Base-by-base conservation (phyloP, 2,797 vertebrate species). In the Pipistrellus pipistrellus region DNA sequence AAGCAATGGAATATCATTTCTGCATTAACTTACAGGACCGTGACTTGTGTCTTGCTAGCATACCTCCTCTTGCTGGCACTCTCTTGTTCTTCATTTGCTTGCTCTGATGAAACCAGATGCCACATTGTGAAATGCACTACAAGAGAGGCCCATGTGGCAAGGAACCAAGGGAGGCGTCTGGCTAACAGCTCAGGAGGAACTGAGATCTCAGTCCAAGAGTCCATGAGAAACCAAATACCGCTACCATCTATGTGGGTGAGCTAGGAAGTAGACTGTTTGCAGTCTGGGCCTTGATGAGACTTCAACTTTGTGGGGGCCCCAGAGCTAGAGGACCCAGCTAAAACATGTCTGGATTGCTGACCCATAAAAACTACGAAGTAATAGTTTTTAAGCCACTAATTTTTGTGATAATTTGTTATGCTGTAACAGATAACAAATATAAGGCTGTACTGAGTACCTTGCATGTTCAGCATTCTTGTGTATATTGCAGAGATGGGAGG, bases 141-240 rank as follows among this genome's bases (percentile, higher is more conserved):
- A 71, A 57, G 35, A 68, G 9, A 84, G 23, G 57, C 9, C 23
- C 30, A 32, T 38, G 68, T 53, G 38, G 20, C 46, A 77, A 92
- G 48, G 30, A 72, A 69, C 25, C 25, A 72, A 73, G 57, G 82
- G n/a, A 86, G 18, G 27, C 20, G 30, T 17, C 30, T n/a, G 46
- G 53, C 21, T 21, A 76, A 41, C 25, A 95, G 27, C 20, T 85
- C 38, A 44, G 80, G 66, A 93, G 53, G 80, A 90, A 72, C 38
- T n/a, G 46, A 88, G 87, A 46, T 18, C 68, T 93, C 44, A 46
- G 66, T 85, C 17, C 23, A 85, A 81, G 30, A 68, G 76, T 23
- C 38, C 30, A 3, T 0, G 4, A 89, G 83, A 23, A 88, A 77
- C 8, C 82, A 75, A 85, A 82, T 77, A 23, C 27, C 30, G 13